phyloP scores from a whole-genome alignment of 2,888 invertebrate species.

The Glaucopsyche alexis region DNA sequence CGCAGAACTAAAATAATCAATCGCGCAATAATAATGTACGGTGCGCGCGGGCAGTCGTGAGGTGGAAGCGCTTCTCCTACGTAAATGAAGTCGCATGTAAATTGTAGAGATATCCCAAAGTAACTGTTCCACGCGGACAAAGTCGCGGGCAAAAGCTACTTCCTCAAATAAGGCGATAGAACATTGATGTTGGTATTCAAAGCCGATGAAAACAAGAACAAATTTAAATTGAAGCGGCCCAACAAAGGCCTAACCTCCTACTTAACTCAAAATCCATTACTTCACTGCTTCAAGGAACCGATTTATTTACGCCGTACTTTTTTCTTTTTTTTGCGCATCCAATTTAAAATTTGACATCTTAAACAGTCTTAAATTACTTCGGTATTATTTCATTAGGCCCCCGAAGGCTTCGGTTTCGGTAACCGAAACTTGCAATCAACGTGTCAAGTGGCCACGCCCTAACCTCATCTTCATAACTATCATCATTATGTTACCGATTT shows the following conservation, averaged over 20 bases:
- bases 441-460: constrained; percentile 42
- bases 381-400: constrained; percentile 77
- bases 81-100: too few species aligned
- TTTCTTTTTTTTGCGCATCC: constrained; percentile 67
- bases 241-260: constrained; percentile 36
- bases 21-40: too few species aligned
- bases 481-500: neutral
- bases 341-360: constrained; percentile 80
- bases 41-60: too few species aligned
- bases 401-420: constrained; percentile 46
- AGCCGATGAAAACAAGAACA: constrained; percentile 2
- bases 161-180: neutral
- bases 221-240: constrained; percentile 21
- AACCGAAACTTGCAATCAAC: constrained; percentile 69
- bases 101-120: too few species aligned
- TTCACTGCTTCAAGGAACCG: constrained; percentile 66
- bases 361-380: constrained; percentile 77
- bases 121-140: too few species aligned
- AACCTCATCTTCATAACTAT: constrained; percentile 29
- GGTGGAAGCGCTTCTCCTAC: too few species aligned
- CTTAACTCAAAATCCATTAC: constrained; percentile 61
- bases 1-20: too few species aligned
- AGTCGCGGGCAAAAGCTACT: too few species aligned
- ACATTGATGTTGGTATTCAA: neutral
- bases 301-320: constrained; percentile 68